Conservation (phyloP, 2,888 invertebrate genomes). For the Dicranocentrus wangi region DNA sequence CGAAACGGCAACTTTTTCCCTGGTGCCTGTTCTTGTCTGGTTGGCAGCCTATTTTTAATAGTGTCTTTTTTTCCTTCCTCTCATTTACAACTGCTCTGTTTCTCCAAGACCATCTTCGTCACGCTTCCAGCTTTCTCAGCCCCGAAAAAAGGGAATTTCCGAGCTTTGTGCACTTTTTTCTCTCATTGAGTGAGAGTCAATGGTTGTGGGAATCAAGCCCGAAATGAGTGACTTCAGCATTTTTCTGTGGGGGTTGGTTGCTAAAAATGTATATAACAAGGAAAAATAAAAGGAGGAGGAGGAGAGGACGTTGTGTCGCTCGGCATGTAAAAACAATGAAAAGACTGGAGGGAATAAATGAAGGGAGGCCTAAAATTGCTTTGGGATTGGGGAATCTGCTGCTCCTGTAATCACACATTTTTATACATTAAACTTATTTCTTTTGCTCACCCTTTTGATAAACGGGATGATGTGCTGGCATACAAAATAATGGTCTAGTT, state of each 20-base stretch:
- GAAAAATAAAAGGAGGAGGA: conserved; percentile 19
- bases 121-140: conserved; percentile 28
- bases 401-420: not conserved
- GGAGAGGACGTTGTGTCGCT: too few relatives aligned
- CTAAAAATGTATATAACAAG: conserved; percentile 16
- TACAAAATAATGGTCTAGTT: conserved; percentile 25
- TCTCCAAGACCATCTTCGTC: conserved; percentile 28
- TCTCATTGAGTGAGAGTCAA: conserved; percentile 8
- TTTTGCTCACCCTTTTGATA: not conserved
- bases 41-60: conserved; percentile 42
- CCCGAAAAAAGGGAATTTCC: not conserved
- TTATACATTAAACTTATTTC: not conserved
- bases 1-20: conserved; percentile 72
- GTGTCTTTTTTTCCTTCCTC: conserved; percentile 37
- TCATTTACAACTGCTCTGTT: not conserved
- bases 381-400: conserved; percentile 19
- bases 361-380: conserved; percentile 40
- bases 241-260: conserved; percentile 21
- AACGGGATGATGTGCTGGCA: not conserved
- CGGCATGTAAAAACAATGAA: conserved; percentile 29
- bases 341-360: conserved; percentile 13
- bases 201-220: conserved; percentile 3
- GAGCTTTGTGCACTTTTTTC: not conserved
- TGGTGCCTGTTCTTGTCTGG: conserved; percentile 46
- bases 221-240: conserved; percentile 51